Base-by-base conservation (phyloP, 2,797 vertebrate species). In the Mionectes olivaceus region DNA sequence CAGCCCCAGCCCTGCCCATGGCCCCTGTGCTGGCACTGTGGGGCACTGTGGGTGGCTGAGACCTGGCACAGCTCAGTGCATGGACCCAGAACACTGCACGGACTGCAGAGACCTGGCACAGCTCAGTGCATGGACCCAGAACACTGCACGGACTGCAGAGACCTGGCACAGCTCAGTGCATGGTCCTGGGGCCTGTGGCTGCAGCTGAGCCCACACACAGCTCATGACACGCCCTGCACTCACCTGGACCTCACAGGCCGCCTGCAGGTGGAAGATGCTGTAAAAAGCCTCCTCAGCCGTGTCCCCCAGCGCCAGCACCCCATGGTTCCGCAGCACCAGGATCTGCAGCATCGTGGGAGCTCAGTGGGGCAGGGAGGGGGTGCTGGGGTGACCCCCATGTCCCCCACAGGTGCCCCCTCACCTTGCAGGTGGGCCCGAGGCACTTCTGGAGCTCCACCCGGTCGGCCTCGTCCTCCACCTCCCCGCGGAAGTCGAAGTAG, bases 171-270 rank as follows among this genome's bases (percentile, higher is more conserved):
- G 30, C 39, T 76, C 79, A 5, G 60, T 13, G 37, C 13, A 7
- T 8, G 41, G 11, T 9, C 41, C 61, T 1, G 3, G 30, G 19
- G 15, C 6, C 4, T 1, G 0, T 4, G 3, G 13, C 8, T 4
- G 13, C 8, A 9, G 76, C 83, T 3, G 65, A 65, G 73, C 1
- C 61, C 7, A 0, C 1, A 3, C 7, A 1, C 24, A 30, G 33
- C 89, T 89, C 35, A 0, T 3, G 1, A 2, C 49, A 6, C 0
- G 3, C 18, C 59, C 2, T 0, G 1, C 1, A 2, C 94, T 94
- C 95, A 99, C 99, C 99, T 99, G 99, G 61, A 99, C 98, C 97
- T 99, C 99, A 75, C 99, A 99, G 63, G 99, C 99, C 3, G 99
- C 98, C 98, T 99, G 99, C 96, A 99, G 98, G 85, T 99, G 99